These are phyloP conservation scores for Drosophila borealis DNA, from an alignment of 2,888 invertebrate genomes.

Conservation along the genomic window DNA sequence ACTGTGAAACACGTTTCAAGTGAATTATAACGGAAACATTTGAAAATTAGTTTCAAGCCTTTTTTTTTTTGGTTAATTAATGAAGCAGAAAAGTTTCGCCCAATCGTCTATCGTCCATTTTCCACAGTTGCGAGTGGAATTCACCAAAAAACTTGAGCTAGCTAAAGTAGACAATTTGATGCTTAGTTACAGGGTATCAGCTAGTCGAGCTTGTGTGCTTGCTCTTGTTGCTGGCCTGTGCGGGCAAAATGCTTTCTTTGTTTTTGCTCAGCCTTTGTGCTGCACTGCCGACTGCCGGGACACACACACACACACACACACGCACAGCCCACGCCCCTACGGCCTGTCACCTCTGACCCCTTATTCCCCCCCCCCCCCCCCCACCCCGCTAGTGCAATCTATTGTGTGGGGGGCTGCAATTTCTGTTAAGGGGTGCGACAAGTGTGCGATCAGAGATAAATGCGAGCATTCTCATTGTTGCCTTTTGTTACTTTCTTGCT, in stretches of 20 bases:
- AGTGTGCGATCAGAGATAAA: constrained; percentile 71
- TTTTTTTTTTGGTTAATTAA: too few species aligned
- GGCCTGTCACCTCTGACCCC: neutral
- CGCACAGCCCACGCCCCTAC: neutral
- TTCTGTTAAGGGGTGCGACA: constrained; percentile 30
- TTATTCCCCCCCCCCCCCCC: too few species aligned
- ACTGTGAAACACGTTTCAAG: too few species aligned
- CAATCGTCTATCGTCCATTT: too few species aligned
- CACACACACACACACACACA: neutral
- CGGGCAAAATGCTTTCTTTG: constrained; percentile 41
- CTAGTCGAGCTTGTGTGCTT: neutral
- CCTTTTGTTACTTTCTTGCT: constrained; percentile 37
- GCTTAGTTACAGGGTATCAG: constrained; percentile 10
- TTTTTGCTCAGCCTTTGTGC: constrained; percentile 46
- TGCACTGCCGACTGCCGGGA: constrained; percentile 18
- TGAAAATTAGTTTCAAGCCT: too few species aligned
- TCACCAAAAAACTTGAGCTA: too few species aligned
- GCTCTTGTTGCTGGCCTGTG: neutral
- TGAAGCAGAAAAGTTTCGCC: too few species aligned
- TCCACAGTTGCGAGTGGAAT: too few species aligned
- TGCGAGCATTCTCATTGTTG: constrained; percentile 52
- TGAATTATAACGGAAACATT: too few species aligned
- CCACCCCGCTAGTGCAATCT: neutral
- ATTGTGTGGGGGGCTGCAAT: constrained; percentile 1
- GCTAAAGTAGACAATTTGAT: too few species aligned